Conservation (phyloP, 2,797 vertebrate genomes). For the Cetoscarus ocellatus region DNA sequence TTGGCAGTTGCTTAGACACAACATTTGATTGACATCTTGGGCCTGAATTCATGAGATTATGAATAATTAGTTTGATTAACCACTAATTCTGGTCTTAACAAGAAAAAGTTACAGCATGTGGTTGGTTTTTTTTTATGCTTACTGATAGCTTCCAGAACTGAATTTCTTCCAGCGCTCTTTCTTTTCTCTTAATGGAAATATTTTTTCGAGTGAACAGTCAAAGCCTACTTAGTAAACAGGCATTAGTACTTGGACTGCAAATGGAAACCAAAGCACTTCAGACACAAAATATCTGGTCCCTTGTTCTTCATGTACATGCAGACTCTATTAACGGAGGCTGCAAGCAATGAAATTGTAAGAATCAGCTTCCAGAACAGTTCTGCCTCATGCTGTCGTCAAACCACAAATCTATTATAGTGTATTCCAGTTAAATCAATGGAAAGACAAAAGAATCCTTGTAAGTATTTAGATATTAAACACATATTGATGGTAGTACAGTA, state of each 20-base stretch:
- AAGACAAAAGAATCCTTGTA: background rate
- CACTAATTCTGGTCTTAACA: too few species aligned
- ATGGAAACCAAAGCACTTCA: background rate
- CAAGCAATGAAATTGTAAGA: background rate
- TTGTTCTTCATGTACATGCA: background rate
- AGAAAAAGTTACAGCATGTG: too few species aligned
- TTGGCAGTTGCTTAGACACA: too few species aligned
- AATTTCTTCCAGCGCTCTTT: background rate
- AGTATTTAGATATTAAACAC: background rate
- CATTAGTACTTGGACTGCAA: background rate
- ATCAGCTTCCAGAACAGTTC: background rate
- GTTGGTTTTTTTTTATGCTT: too few species aligned
- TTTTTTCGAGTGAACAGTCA: background rate
- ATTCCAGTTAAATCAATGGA: background rate
- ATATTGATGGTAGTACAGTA: background rate
- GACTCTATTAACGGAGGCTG: background rate
- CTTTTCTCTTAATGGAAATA: background rate
- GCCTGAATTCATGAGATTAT: too few species aligned
- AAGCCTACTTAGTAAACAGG: background rate
- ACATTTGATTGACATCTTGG: too few species aligned
- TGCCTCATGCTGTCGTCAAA: background rate
- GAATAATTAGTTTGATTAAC: too few species aligned
- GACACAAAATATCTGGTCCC: background rate
- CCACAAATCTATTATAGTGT: background rate
- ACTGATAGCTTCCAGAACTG: background rate